These are phyloP conservation scores for Diuraphis noxia DNA, from an alignment of 1,140 invertebrate genomes.

Conservation along the genomic window DNA sequence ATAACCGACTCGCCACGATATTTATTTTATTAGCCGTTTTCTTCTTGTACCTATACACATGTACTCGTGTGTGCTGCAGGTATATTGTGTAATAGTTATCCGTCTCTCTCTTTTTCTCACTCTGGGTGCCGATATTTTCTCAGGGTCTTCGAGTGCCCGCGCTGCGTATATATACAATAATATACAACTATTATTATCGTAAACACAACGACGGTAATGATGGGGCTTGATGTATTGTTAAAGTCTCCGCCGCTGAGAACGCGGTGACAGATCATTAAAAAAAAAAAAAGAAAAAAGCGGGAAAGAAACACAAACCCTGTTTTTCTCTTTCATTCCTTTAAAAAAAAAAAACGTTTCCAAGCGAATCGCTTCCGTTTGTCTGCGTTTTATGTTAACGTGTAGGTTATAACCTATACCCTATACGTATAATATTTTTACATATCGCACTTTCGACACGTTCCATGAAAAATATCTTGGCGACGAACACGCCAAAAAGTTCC, in stretches of 20 bases:
- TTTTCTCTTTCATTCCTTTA: not conserved
- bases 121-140: constrained; percentile 22
- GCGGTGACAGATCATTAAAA: constrained; percentile 31
- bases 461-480: not conserved
- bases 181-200: constrained; percentile 16
- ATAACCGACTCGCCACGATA: not conserved
- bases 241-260: constrained; percentile 13
- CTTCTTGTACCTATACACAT: not conserved
- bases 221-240: constrained; percentile 36
- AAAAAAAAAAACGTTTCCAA: not conserved
- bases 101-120: not conserved
- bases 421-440: not conserved
- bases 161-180: not conserved
- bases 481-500: not conserved
- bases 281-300: constrained; percentile 5
- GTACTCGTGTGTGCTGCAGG: not conserved
- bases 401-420: no score
- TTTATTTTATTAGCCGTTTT: constrained; percentile 36
- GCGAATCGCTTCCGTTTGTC: not conserved
- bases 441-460: not conserved
- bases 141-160: not conserved
- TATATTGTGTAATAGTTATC: not conserved
- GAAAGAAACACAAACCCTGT: not conserved
- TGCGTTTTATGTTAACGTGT: not conserved
- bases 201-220: constrained; percentile 30